Base-by-base conservation (phyloP, 2,888 invertebrate genomes). In the Drosophila basisetae region DNA sequence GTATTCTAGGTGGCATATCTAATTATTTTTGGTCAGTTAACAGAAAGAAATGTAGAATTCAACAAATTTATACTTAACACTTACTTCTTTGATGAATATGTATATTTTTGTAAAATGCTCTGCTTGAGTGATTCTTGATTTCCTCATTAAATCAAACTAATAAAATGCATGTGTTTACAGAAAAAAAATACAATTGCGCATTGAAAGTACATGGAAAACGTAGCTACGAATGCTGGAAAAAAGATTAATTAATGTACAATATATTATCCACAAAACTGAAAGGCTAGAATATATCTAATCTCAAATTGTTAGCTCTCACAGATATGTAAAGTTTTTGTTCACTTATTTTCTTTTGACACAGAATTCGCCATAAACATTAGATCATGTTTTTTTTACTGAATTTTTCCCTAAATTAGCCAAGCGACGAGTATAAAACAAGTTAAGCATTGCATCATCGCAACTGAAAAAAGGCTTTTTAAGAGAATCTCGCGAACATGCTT, bases 381-480 rank as follows among this genome's bases (percentile, higher is more conserved):
- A 25, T 73, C 74, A 71, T 58, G 30, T 37, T 31, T 30, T 63
- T 41, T 50, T 41, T 28, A 28, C 16, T 7, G 25, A 58, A 67
- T 33, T 62, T 71, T 52, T 28, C 43, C 2, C 2, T n/a, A 37
- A 66, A 60, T 66, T 28, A 55, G 59, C n/a, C 25, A 22, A 43
- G 39, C 63, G 55, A n/a, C n/a, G 39, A 59, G 59, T 60, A 55
- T n/a, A 18, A 53, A 56, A 55, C 60, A 65, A 68, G 56, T 68
- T 66, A 53, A 2, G 58, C 58, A 68, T 78, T 63, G 68, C 78
- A 78, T 78, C 78, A 78, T 82, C 78, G 47, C 56, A 39, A 49
- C 22, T 37, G 25, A 50, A 47, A 31, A 55, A 56, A 16, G 22
- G 13, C n/a, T 55, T 18, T 43, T 58, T 4, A 18, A 6, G 28